These are phyloP conservation scores for Caiman crocodilus DNA, from an alignment of 2,797 vertebrate genomes.

Conservation along the genomic window DNA sequence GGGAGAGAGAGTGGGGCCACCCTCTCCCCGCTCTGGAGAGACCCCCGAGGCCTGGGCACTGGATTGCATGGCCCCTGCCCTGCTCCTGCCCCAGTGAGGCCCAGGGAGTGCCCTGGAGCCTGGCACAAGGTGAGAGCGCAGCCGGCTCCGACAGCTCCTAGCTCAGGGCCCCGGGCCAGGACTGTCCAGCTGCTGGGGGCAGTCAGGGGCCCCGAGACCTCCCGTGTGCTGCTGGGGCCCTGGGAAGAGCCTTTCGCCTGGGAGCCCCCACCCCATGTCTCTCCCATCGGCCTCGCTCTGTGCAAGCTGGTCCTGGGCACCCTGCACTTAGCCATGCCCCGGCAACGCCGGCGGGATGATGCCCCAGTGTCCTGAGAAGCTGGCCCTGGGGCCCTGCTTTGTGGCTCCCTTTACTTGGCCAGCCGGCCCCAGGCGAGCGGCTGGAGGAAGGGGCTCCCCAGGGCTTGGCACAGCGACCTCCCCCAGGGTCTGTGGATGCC, in stretches of 20 bases:
- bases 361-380: not conserved
- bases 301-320: conserved; percentile 26
- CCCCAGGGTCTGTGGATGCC: no score
- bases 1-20: no score
- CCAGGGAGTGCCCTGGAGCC: no score
- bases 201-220: not conserved
- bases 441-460: no score
- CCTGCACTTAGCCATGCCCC: not conserved
- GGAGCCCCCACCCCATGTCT: not conserved
- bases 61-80: not conserved
- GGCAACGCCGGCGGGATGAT: not conserved
- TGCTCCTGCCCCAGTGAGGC: not conserved
- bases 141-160: no score
- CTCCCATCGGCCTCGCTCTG: not conserved
- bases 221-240: not conserved
- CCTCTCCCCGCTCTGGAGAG: accelerated
- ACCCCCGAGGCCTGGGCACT: no score
- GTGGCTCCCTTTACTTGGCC: not conserved
- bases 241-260: accelerated
- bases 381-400: not conserved
- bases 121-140: no score
- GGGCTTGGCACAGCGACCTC: no score
- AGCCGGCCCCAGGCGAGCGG: not conserved
- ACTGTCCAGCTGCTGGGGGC: no score
- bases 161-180: not conserved